Evolutionary conservation across 2,888 invertebrate genomes (phyloP), one percentile per base, ranked within the genome.

Genomic region (Meghimatium bilineatum): DNA sequence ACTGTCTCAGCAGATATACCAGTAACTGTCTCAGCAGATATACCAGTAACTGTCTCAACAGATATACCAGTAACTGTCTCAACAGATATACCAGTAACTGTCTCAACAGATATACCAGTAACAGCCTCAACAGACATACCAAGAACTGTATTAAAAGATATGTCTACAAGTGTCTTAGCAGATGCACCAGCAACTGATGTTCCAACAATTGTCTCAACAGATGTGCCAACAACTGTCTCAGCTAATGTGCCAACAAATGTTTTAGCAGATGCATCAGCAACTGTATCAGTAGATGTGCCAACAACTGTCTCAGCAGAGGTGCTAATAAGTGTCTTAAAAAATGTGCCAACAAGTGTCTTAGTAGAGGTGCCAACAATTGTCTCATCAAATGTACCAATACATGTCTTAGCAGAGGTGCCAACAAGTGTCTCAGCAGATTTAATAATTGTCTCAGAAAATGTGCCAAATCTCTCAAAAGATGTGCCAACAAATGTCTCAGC

Each of bases 131-230:
- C 6, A 29, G 8, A 63, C 29, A 29, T n/a, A 17, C 63, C 63
- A 63, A n/a, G n/a, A n/a, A 38, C 71, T 44, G 38, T 23, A 12
- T 71, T 38, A 23, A 38, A 23, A 36, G 26, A 71, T 38, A 1
- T 38, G 44, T 26, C n/a, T n/a, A n/a, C 36, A 38, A 23, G 8
- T 29, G 63, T 5, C 63, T 32, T 32, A 66, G 29, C 29, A 12
- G 66, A 66, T 66, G 66, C 17, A 14, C 32, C 5, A 66, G 29
- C 12, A 12, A 32, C 8, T 66, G 66, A 17, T 66, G 66, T 63
- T 26, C 60, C 60, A 63, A 63, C 5, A 63, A n/a, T 32, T 66
- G 66, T 32, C 1, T 66, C 72, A 72, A 72, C 72, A 72, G 72
- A 72, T 72, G 72, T 72, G 44, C 72, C 12, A 72, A 44, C n/a